Base-by-base conservation (phyloP, 1,140 invertebrate species). In the Hycleus phaleratus region DNA sequence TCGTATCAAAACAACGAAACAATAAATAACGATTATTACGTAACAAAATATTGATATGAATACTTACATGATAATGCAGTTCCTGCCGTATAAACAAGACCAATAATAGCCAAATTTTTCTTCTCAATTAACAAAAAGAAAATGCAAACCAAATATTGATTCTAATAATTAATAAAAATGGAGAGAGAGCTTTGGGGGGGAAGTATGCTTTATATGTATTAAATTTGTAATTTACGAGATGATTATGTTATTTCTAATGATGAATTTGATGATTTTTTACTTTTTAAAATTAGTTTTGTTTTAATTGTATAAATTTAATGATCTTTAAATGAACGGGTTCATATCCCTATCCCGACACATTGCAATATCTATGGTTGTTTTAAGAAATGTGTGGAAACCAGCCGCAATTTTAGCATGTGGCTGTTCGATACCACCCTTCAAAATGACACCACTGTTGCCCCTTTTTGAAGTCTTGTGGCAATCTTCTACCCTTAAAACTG, bases 341-440 rank as follows among this genome's bases (percentile, higher is more conserved):
- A 86, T 86, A 81, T 87, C 85, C 77, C 85, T 78, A 79, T 86
- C 85, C 66, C 83, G 82, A 79, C 84, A 87, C 85, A 87, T 86
- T 74, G 71, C 77, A 75, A 2, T 62, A 65, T 78, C 83, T 88
- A 90, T 82, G 88, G 87, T 76, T 90, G 88, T 78, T 90, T 90
- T 75, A 90, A 77, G 74, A 90, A 90, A 73, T 90, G 87, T 74
- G 88, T 90, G 71, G 88, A 89, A 57, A 90, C 87, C 71, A 90
- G 80, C 78, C 88, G 85, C 83, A 90, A 85, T 78, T 86, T 90
- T 81, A 90, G 86, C 88, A 90, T 90, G 74, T 75, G 75, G 67
- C 65, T 66, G 60, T 61, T 40, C 32, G 32, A 32, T 32, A 32
- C 32, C 32, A 32, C 32, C 32, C 32, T 32, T 32, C 32, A 32